phyloP scores from a whole-genome alignment of 2,113 vertebrate genomes.

The Campylorhamphus procurvoides region DNA sequence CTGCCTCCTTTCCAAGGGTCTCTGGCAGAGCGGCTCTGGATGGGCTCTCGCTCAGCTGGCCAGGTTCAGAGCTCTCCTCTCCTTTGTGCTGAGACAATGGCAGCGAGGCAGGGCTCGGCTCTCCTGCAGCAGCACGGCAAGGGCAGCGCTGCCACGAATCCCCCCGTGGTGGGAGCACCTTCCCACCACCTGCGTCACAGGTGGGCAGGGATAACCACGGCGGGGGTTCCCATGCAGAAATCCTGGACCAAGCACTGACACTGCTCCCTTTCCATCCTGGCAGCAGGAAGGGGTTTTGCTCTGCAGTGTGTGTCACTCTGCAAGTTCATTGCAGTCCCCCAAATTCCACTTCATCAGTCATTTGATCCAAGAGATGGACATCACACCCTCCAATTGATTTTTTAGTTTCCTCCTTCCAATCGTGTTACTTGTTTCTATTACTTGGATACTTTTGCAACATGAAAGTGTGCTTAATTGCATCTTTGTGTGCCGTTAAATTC shows the following conservation, averaged over 20 bases:
- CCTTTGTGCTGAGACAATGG: slow-evolving; percentile 52
- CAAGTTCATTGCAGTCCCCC: neutral
- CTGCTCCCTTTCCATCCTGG: neutral
- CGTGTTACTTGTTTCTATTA: neutral
- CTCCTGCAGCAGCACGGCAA: neutral
- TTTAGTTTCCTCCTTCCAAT: neutral
- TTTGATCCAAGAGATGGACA: neutral
- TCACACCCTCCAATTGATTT: neutral
- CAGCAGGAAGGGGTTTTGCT: neutral
- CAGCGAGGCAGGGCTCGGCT: neutral
- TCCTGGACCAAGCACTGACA: neutral
- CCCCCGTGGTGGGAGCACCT: neutral
- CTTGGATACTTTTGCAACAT: neutral
- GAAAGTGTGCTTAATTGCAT: neutral
- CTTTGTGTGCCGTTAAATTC: neutral
- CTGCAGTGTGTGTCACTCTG: neutral
- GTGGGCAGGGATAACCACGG: neutral
- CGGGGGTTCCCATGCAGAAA: neutral
- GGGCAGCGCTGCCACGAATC: neutral
- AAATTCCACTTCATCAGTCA: neutral
- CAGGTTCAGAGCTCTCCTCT: slow-evolving; percentile 25
- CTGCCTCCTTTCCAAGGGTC: slow-evolving; percentile 59
- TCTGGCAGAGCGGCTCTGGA: slow-evolving; percentile 24
- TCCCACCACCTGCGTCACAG: neutral
- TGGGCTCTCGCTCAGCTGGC: slow-evolving; percentile 29